These are phyloP conservation scores for Microtus oregoni DNA, from an alignment of 2,113 vertebrate genomes.

Conservation along the genomic window DNA sequence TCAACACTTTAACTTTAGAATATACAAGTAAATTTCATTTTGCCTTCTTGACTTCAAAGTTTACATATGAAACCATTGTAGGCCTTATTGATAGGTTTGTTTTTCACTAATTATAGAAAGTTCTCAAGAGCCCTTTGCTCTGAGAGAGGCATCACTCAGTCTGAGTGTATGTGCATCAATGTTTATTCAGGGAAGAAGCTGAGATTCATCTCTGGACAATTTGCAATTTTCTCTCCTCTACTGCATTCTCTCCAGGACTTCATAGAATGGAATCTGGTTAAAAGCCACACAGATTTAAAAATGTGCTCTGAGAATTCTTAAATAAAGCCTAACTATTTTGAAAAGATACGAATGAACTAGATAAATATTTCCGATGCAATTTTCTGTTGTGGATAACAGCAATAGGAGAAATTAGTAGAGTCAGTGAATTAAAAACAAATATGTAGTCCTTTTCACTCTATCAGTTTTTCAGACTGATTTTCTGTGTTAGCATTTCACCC, in stretches of 20 bases:
- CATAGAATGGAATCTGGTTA: not conserved
- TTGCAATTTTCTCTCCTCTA: not conserved
- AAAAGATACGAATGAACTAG: constrained; percentile 2
- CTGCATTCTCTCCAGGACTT: not conserved
- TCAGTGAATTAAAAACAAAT: constrained; percentile 33
- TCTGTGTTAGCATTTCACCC: constrained; percentile 52
- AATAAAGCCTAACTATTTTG: constrained; percentile 52
- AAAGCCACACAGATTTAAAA: constrained; percentile 24
- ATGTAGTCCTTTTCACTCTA: not conserved
- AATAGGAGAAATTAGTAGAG: constrained; percentile 23
- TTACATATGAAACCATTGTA: constrained; percentile 2
- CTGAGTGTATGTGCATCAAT: not conserved
- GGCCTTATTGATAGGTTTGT: not conserved
- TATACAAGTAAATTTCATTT: not conserved
- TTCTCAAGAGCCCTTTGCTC: not conserved
- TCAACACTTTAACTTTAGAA: constrained; percentile 35
- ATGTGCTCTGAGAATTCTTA: constrained; percentile 20
- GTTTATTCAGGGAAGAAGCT: not conserved
- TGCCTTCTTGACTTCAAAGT: constrained; percentile 40
- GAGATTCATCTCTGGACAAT: not conserved
- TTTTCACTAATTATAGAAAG: not conserved
- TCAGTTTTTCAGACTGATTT: constrained; percentile 58
- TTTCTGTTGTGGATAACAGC: constrained; percentile 27
- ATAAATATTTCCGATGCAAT: constrained; percentile 30
- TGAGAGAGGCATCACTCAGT: not conserved